Base-by-base conservation (phyloP, 2,888 invertebrate species). In the Iphiclides podalirius region DNA sequence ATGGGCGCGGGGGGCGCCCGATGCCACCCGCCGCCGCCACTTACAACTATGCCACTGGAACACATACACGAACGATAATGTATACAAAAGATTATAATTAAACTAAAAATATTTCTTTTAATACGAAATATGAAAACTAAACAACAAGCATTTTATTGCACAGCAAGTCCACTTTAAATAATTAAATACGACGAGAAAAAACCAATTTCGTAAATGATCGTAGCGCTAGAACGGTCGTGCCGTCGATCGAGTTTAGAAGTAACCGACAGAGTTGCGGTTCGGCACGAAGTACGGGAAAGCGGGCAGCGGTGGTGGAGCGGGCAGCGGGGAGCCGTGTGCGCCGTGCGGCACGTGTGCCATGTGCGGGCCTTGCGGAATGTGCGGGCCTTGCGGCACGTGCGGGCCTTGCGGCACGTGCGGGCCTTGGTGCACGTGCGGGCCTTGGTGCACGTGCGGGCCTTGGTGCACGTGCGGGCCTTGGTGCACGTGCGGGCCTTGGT, bases 121-220 rank as follows among this genome's bases (percentile, higher is more conserved):
- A 74, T 76, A 80, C 65, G 75, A 81, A 79, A 73, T 70, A 39
- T 75, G 73, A 73, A 75, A 83, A 83, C 76, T 81, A 83, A 84
- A 82, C 78, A 85, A 85, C 83, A 83, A 86, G 85, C 86, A 78
- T 79, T 74, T 62, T 84, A 86, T 86, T 86, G 86, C 86, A 86
- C 85, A 84, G 84, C 83, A 68, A 81, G 80, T 85, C 76, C 76
- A 79, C 72, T 79, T 80, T 80, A 80, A 83, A 83, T 77, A 80
- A 71, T 69, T 60, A 62, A 75, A 71, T 71, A 72, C 75, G 67
- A 53, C 57, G 55, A 71, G 31, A 71, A 73, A 66, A 76, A 75
- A 74, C 68, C 75, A 79, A 79, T 75, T 72, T 75, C 73, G 70
- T 73, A 68, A 59, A 73, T 76, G 59, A 59, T 60, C 53, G 58